These are phyloP conservation scores for Lumbricus terrestris DNA, from an alignment of 2,888 invertebrate species.

Conservation along the genomic window DNA sequence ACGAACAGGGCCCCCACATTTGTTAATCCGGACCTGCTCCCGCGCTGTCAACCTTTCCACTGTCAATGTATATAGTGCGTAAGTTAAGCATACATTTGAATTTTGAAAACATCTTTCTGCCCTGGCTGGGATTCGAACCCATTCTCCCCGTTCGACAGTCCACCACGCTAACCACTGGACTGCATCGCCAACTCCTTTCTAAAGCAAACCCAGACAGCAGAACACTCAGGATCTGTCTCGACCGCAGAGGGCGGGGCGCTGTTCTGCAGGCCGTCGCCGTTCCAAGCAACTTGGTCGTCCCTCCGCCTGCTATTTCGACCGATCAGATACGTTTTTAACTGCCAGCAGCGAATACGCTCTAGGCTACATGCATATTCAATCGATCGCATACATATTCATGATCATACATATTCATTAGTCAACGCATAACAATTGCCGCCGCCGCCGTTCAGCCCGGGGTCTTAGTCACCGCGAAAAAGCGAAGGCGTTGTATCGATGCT, in stretches of 20 bases:
- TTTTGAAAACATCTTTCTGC: too few relatives aligned
- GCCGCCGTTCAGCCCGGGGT: not conserved
- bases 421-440: not conserved
- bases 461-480: not conserved
- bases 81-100: too few relatives aligned
- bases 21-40: too few relatives aligned
- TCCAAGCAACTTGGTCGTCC: not conserved
- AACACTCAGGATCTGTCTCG: not conserved
- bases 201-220: not conserved
- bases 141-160: too few relatives aligned
- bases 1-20: too few relatives aligned
- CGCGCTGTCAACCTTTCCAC: too few relatives aligned
- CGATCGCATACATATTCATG: not conserved
- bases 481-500: not conserved
- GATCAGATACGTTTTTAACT: not conserved
- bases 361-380: not conserved
- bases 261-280: too few relatives aligned
- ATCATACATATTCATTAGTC: slow-evolving; percentile 3
- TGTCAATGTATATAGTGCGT: too few relatives aligned
- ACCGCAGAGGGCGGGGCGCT: not conserved
- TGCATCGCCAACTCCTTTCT: too few relatives aligned
- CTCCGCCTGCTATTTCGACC: not conserved
- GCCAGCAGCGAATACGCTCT: not conserved
- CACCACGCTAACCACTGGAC: too few relatives aligned
- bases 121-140: too few relatives aligned